Base-by-base conservation (phyloP, 2,797 vertebrate genomes). In the Yasuhikotakia modesta region DNA sequence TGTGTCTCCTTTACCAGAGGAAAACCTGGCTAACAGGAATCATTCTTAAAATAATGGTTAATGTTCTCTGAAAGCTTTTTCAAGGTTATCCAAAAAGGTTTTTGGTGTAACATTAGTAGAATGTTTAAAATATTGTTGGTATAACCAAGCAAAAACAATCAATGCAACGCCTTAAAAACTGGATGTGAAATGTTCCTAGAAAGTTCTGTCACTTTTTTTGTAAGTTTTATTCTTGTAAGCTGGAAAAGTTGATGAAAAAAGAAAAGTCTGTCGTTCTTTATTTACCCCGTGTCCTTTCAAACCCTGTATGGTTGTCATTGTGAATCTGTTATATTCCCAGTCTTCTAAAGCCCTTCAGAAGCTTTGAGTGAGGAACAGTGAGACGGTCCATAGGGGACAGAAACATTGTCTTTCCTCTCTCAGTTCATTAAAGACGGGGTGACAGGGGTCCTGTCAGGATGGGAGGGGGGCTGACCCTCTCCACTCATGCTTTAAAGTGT, bases 331-430 rank as follows among this genome's bases (percentile, higher is more conserved):
- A 22, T 55, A 22, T 22, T 22, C 21, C 19, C 21, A 43, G 52
- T 21, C n/a, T 21, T 10, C n/a, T 55, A 19, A 22, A 57, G 12
- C 19, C 55, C 12, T 22, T 13, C 11, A 11, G 16, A 3, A 57
- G 55, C 55, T 24, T 43, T 43, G 39, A 43, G 39, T 43, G 10
- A 43, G 39, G 55, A 57, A 22, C 52, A 3, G 57, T 21, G 19
- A 53, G n/a, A 60, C 5, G 0, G 35, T 71, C 58, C 55, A 45
- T 21, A 21, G 58, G 17, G 24, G 13, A 65, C 1, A 0, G 14
- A 76, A 32, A n/a, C 52, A 16, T 70, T 68, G 64, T 46, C 58
- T 55, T 64, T 69, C 27, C 68, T 27, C 21, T 13, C 30, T 53
- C 7, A n/a, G 17, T 45, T 70, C 66, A 63, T 63, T 64, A 70